A percentile compares a stretch with the other conserved stretches of the same genome.
Evolutionary conservation across 1,140 invertebrate species (phyloP).

Genomic region (Bombus haemorrhoidalis): DNA sequence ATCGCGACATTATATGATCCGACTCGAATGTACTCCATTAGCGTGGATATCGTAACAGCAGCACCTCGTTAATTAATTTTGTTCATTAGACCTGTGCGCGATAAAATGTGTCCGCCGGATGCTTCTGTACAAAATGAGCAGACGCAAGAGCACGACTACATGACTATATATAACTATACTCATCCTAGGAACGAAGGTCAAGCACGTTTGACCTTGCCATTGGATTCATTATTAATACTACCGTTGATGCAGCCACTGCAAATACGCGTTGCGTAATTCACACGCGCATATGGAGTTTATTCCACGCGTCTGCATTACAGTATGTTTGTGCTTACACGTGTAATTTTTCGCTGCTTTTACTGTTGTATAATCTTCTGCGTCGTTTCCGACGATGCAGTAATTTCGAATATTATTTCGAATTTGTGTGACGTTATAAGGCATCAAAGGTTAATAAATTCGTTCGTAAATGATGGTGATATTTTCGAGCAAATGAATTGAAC

Average conservation of each 20-base stretch:
- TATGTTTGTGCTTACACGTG: background rate
- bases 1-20: background rate
- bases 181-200: slow-evolving; percentile 12
- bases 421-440: background rate
- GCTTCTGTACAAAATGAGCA: background rate
- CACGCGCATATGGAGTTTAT: background rate
- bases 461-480: too few species aligned
- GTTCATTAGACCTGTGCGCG: background rate
- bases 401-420: background rate
- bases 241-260: background rate
- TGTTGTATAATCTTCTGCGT: background rate
- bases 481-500: too few species aligned
- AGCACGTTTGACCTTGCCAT: slow-evolving; percentile 10
- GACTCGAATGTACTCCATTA: background rate
- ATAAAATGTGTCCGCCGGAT: background rate
- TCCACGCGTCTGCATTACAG: background rate
- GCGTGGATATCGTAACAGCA: background rate
- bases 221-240: slow-evolving; percentile 16
- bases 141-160: background rate
- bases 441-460: too few species aligned
- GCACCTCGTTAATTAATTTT: slow-evolving; percentile 25
- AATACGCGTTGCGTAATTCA: slow-evolving; percentile 14
- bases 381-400: background rate
- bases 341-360: background rate
- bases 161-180: too few species aligned